Evolutionary conservation across 2,797 vertebrate species (phyloP).

Genomic region (Acanthurus lineatus): DNA sequence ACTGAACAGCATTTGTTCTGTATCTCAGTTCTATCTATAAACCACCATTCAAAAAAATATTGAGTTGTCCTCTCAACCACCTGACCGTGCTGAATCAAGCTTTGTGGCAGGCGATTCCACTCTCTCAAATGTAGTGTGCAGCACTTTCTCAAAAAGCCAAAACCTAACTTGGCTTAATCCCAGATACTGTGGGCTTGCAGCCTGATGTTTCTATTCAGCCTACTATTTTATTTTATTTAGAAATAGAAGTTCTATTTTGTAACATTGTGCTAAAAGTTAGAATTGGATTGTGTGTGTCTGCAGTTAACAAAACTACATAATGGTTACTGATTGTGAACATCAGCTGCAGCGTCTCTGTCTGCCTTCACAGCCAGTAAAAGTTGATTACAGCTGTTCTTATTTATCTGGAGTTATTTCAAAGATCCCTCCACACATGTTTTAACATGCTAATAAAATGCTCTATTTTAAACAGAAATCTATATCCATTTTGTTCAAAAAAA

Average conservation of each 20-base stretch:
- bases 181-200: constrained; percentile 1
- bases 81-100: neutral
- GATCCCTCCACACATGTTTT: too few species aligned
- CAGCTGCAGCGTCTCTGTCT: too few species aligned
- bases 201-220: neutral
- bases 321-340: too few species aligned
- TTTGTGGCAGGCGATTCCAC: neutral
- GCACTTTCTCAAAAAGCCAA: neutral
- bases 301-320: too few species aligned
- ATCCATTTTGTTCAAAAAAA: too few species aligned
- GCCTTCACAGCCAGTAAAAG: too few species aligned
- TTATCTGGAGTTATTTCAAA: too few species aligned
- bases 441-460: too few species aligned
- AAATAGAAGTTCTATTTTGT: neutral
- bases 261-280: neutral
- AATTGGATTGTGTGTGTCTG: too few species aligned
- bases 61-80: neutral
- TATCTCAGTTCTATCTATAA: neutral
- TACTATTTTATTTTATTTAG: neutral
- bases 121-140: neutral
- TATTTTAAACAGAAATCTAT: too few species aligned
- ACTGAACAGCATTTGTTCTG: neutral
- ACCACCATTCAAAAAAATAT: neutral
- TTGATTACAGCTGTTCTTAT: too few species aligned
- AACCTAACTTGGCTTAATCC: neutral